A percentile compares a stretch with the other conserved stretches of the same genome.
These are phyloP conservation scores for Psittacula cyanocephala DNA, from an alignment of 2,113 vertebrate genomes.

Conservation along the genomic window DNA sequence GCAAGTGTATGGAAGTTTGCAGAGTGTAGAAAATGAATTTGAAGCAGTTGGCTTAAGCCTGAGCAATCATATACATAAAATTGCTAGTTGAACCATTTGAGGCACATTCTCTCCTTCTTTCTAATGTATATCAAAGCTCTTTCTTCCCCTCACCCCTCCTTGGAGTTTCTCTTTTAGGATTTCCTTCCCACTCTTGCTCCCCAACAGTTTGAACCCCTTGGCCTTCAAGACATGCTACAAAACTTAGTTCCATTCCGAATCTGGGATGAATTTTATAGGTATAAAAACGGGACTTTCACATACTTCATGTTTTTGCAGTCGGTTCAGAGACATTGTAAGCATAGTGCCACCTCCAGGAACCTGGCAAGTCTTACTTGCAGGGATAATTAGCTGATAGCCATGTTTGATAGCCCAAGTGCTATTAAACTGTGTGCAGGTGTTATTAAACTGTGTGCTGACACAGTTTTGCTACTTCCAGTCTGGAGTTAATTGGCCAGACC, in stretches of 20 bases:
- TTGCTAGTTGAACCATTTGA: neutral
- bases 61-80: neutral
- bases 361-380: neutral
- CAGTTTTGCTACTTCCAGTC: neutral
- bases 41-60: neutral
- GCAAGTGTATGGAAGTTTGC: neutral
- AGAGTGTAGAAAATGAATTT: neutral
- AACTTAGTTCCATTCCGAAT: neutral
- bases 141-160: accelerated
- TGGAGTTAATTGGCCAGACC: neutral
- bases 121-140: neutral
- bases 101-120: neutral
- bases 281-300: neutral
- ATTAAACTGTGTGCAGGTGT: neutral
- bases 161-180: neutral
- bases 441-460: neutral
- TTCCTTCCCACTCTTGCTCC: neutral
- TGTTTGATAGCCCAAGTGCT: neutral
- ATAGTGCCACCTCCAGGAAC: neutral
- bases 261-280: neutral
- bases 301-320: neutral
- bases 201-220: neutral
- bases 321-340: neutral
- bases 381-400: neutral
- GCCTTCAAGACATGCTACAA: neutral